Evolutionary conservation across 2,797 vertebrate genomes (phyloP), one percentile per base, ranked within the genome.

Genomic region (Danio aesculapii): DNA sequence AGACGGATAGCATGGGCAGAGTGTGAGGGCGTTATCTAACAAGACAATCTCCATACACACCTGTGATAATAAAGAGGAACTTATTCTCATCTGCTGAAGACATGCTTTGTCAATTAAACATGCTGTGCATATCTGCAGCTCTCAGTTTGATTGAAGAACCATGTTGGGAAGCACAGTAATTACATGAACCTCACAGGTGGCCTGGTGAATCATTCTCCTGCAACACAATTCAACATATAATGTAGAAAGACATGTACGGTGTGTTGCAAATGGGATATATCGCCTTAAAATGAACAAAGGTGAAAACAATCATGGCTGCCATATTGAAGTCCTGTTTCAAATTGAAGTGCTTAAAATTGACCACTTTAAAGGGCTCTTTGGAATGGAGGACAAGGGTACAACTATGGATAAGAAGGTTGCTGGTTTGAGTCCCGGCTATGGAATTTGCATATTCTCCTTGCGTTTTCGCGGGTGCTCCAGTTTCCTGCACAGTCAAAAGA

Each of bases 1-100:
- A 81, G 81, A 85, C 62, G 83, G 85, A 85, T 73, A 77, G 67
- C 62, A 69, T 14, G 63, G 49, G 41, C 74, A 77, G 79, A 62
- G 74, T 59, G 50, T 53, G 72, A 83, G 52, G 47, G 58, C 44
- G 8, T 68, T 79, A 82, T 85, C 62, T 77, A 82, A 62, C 69
- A 71, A 79, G 44, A 72, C 61, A 63, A 81, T 85, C 69, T 77
- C 72, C 49, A 80, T 78, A 83, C 70, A 82, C 61, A 73, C 78
- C 69, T 79, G 68, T 77, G 77, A 68, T 75, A 72, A 72, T 43
- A 69, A 63, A 81, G 69, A 82, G 16, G 43, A 46, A 50, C 46
- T 72, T 59, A 55, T 67, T 47, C 63, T 68, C 17, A 63, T 30
- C 46, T 71, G 75, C 58, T 77, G 73, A 74, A 83, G 80, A 83